A percentile compares a stretch with the other conserved stretches of the same genome.
Conservation (phyloP, 2,113 vertebrate species). For the Zosterops hypoxanthus region DNA sequence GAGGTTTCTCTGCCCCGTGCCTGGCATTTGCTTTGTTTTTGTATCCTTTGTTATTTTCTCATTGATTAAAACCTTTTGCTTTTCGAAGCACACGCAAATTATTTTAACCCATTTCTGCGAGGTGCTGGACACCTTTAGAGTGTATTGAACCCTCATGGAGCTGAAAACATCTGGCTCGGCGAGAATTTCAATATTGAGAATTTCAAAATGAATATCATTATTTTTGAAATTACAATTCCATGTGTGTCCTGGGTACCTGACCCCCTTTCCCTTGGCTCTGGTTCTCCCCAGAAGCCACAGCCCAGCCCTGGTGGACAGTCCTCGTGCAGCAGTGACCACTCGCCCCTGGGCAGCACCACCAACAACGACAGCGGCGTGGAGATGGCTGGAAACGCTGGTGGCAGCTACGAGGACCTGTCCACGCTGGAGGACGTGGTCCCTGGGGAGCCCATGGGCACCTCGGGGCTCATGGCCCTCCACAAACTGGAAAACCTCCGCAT, state of each 20-base stretch:
- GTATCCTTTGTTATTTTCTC: not conserved
- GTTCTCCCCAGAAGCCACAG: slow-evolving; percentile 84
- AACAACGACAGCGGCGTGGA: slow-evolving; percentile 98
- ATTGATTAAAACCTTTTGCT: not conserved
- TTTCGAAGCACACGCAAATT: not conserved
- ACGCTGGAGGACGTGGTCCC: slow-evolving; percentile 84
- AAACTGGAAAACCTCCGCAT: slow-evolving; percentile 94
- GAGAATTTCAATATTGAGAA: not conserved
- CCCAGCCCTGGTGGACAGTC: slow-evolving; percentile 93
- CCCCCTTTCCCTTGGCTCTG: not conserved
- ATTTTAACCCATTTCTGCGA: not conserved
- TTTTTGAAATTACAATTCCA: no score
- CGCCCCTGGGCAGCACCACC: slow-evolving; percentile 91
- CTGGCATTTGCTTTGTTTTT: not conserved
- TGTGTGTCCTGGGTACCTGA: not conserved
- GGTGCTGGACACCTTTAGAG: not conserved
- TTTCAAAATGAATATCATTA: no score
- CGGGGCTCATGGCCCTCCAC: slow-evolving; percentile 87
- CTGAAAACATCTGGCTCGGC: not conserved
- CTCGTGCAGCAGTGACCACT: slow-evolving; percentile 95
- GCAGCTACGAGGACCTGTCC: slow-evolving; percentile 93
- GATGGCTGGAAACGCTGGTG: slow-evolving; percentile 90
- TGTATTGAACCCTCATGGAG: not conserved
- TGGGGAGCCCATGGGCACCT: slow-evolving; percentile 70
- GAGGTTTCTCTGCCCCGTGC: not conserved